A percentile compares a stretch with the other conserved stretches of the same genome.
Conservation (phyloP, 2,888 invertebrate species). For the Temnothorax rugatulus region DNA sequence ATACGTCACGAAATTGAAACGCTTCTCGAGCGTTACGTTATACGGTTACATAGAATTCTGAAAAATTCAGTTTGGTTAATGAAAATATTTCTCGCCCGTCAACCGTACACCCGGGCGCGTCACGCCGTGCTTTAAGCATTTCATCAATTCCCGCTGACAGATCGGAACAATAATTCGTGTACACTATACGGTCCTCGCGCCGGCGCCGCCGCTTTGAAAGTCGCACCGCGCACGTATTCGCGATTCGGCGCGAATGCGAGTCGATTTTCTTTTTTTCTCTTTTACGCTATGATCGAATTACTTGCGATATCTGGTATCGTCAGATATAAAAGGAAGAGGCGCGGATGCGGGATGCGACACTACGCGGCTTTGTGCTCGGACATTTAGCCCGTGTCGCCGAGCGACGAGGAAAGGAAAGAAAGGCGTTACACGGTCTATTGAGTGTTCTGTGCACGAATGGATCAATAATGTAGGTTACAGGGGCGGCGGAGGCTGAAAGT, state of each 20-base stretch:
- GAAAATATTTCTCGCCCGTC: slow-evolving; percentile 44
- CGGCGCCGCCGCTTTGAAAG: background rate
- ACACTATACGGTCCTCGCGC: background rate
- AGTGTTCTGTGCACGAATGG: slow-evolving; percentile 51
- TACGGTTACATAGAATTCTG: slow-evolving; percentile 50
- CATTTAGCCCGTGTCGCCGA: background rate
- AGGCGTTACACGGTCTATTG: slow-evolving; percentile 17
- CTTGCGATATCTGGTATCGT: slow-evolving; percentile 9
- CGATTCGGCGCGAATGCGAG: background rate
- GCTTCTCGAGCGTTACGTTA: slow-evolving; percentile 47
- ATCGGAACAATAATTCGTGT: slow-evolving; percentile 33
- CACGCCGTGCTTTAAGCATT: slow-evolving; percentile 22
- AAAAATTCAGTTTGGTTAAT: slow-evolving; percentile 48
- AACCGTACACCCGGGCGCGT: background rate
- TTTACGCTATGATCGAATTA: slow-evolving; percentile 30
- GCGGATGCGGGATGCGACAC: too few species aligned
- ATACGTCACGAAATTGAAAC: slow-evolving; percentile 55
- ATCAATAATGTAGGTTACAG: slow-evolving; percentile 61
- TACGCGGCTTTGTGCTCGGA: background rate
- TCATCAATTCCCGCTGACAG: slow-evolving; percentile 24
- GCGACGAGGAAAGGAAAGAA: slow-evolving; percentile 3
- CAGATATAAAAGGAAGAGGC: slow-evolving; percentile 1
- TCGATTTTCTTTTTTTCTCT: background rate
- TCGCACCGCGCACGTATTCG: background rate
- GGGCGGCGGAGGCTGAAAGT: slow-evolving; percentile 14